Evolutionary conservation across 2,888 invertebrate genomes (phyloP).

Genomic region (Brenthis daphne): DNA sequence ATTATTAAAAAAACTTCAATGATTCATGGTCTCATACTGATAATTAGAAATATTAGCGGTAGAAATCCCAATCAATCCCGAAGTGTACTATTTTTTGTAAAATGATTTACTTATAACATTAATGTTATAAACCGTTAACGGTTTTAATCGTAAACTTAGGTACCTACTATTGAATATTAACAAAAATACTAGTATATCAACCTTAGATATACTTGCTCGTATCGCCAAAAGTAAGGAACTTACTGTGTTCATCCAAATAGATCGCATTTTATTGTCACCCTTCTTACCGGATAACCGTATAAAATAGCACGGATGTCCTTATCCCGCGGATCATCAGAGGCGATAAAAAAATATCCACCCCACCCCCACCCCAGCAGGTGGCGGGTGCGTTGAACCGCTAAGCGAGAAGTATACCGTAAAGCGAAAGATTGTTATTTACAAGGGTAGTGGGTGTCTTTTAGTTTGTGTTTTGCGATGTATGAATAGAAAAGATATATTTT

Average conservation of each 20-base stretch:
- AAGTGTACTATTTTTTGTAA: too few species aligned
- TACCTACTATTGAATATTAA: too few species aligned
- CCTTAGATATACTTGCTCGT: too few species aligned
- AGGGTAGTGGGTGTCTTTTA: conserved; percentile 27
- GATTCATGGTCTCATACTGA: too few species aligned
- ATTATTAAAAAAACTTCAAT: too few species aligned
- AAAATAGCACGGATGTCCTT: conserved; percentile 69
- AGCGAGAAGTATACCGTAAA: conserved; percentile 37
- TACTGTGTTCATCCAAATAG: conserved; percentile 19
- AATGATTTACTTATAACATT: too few species aligned
- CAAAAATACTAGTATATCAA: too few species aligned
- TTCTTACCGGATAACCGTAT: conserved; percentile 61
- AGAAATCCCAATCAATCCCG: too few species aligned
- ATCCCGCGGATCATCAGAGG: conserved; percentile 61
- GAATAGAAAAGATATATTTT: not conserved
- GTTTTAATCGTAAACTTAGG: too few species aligned
- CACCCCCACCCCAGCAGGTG: conserved; percentile 37
- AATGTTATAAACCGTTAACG: too few species aligned
- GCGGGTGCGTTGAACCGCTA: conserved; percentile 41
- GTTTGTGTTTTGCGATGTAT: conserved; percentile 20
- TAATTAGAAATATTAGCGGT: too few species aligned
- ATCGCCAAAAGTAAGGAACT: too few species aligned
- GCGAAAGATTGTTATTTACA: conserved; percentile 35
- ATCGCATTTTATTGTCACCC: conserved; percentile 37
- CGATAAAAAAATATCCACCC: conserved; percentile 54